Evolutionary conservation across 2,797 vertebrate species (phyloP).

Genomic region (Enteromius trimaculatus): DNA sequence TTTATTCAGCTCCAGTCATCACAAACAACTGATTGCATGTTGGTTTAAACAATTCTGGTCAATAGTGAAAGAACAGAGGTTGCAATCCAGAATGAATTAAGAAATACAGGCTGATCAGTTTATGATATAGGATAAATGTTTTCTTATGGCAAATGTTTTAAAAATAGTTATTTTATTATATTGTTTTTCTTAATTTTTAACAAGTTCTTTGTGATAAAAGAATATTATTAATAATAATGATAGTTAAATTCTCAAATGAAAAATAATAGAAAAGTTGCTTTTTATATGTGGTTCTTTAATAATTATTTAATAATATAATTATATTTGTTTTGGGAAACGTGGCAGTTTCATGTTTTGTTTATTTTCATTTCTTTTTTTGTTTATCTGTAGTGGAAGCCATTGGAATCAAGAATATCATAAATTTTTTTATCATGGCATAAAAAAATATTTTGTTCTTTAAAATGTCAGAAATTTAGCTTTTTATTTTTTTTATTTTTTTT

Average conservation of each 20-base stretch:
- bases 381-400: background rate
- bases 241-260: no score
- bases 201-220: background rate
- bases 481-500: background rate
- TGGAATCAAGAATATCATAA: background rate
- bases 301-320: no score
- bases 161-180: background rate
- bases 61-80: background rate
- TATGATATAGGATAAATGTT: background rate
- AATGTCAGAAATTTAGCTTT: background rate
- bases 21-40: conserved; percentile 27
- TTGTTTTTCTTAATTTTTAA: background rate
- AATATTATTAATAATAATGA: background rate
- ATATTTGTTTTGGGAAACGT: background rate
- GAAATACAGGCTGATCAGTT: background rate
- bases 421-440: background rate
- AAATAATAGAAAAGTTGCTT: background rate
- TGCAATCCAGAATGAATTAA: background rate
- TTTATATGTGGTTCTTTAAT: background rate
- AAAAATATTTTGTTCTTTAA: no score
- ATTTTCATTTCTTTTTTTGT: background rate
- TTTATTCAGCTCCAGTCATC: conserved; percentile 31
- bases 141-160: background rate
- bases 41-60: conserved; percentile 16
- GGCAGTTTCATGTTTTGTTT: background rate